Conservation (phyloP, 2,113 vertebrate species). For the Chaetops frenatus region DNA sequence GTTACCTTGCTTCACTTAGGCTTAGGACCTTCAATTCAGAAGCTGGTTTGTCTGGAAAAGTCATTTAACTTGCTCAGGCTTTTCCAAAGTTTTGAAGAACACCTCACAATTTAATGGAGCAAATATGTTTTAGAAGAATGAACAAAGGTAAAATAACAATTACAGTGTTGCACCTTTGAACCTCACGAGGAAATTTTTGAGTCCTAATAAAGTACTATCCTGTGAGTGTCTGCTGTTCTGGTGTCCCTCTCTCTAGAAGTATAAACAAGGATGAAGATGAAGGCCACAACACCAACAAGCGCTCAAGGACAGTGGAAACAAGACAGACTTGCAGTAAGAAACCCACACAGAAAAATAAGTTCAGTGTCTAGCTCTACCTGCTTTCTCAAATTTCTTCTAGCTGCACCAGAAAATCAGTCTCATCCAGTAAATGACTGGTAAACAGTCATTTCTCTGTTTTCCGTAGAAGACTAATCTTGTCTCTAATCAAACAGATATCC, state of each 20-base stretch:
- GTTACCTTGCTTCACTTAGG: background rate
- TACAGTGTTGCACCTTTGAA: background rate
- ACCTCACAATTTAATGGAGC: background rate
- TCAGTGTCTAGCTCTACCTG: background rate
- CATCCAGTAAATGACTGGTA: background rate
- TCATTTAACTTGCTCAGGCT: background rate
- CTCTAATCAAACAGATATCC: background rate
- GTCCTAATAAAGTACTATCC: background rate
- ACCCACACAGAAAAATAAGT: background rate
- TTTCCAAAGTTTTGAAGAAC: background rate
- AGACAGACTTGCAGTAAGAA: background rate
- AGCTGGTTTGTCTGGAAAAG: background rate
- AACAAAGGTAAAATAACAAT: background rate
- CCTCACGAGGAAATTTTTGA: background rate
- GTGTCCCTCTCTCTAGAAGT: background rate
- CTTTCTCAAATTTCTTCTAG: background rate
- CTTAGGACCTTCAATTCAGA: background rate
- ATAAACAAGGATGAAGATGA: background rate
- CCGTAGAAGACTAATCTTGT: background rate
- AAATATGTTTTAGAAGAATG: background rate
- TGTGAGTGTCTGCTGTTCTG: background rate
- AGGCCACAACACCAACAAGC: background rate
- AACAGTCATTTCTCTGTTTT: background rate
- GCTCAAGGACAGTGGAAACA: background rate
- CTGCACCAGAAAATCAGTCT: background rate